phyloP scores from a whole-genome alignment of 2,797 vertebrate genomes.

The Falco novaeseelandiae region DNA sequence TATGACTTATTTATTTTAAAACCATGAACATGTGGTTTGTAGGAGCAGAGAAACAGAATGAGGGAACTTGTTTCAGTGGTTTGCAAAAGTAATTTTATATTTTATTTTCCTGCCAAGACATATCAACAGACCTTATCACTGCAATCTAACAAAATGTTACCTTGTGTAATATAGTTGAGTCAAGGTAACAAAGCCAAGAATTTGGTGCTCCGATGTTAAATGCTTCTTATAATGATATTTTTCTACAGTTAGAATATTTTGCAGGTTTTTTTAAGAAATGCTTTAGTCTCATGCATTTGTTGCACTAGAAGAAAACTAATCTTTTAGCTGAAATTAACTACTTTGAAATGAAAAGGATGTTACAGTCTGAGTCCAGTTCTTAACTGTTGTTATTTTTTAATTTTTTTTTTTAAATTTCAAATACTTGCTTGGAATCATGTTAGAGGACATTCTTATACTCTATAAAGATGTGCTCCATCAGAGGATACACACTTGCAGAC shows the following conservation, averaged over 20 bases:
- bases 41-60: not conserved
- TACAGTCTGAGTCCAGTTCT: not conserved
- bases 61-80: not conserved
- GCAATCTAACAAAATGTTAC: not conserved
- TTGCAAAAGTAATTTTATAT: not conserved
- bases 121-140: not conserved
- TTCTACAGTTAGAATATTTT: not conserved
- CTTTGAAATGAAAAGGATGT: not conserved
- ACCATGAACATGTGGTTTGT: not conserved
- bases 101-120: not conserved
- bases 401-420: not conserved
- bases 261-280: not conserved
- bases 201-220: not conserved
- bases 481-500: not conserved
- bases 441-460: not conserved
- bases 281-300: not conserved
- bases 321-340: not conserved
- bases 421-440: not conserved
- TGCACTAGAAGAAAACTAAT: not conserved
- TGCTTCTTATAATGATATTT: not conserved
- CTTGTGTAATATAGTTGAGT: not conserved
- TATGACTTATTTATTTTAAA: slow-evolving; percentile 78
- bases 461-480: not conserved
- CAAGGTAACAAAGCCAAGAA: not conserved
- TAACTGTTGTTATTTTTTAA: not conserved